Evolutionary conservation across 53 echinoderm and acorn worm genomes (phyloP).

Genomic region (Echinometra lucunter): DNA sequence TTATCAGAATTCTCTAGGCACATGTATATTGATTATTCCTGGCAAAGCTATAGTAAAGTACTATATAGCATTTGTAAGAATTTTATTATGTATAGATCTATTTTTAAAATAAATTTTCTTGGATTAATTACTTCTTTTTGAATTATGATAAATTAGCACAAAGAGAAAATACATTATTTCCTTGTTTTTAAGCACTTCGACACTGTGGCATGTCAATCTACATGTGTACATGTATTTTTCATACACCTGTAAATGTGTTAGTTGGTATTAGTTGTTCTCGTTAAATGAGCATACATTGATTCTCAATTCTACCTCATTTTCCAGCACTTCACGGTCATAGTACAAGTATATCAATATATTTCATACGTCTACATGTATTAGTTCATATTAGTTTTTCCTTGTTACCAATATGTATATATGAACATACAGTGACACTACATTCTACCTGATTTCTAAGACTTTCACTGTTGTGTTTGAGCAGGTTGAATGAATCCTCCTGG

Average conservation of each 20-base stretch:
- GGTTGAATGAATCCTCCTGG: constrained; percentile 81
- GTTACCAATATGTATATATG: neutral
- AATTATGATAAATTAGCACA: too few species aligned
- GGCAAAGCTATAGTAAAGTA: too few species aligned
- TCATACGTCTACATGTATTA: neutral
- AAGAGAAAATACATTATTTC: too few species aligned
- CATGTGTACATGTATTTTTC: neutral
- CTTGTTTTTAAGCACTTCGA: too few species aligned
- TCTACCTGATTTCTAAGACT: constrained; percentile 90
- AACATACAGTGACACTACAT: neutral
- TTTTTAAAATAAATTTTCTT: too few species aligned
- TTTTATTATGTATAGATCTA: too few species aligned
- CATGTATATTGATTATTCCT: too few species aligned
- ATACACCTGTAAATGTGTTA: too few species aligned
- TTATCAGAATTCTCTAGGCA: too few species aligned
- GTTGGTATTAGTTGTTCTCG: neutral
- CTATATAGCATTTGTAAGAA: too few species aligned
- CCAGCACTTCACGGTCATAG: constrained; percentile 78
- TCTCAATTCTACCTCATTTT: constrained; percentile 79
- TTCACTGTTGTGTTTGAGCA: constrained; percentile 85
- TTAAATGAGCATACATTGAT: neutral
- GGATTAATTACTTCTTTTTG: too few species aligned
- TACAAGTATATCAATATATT: constrained; percentile 41
- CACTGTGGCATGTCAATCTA: too few species aligned
- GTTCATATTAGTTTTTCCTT: constrained; percentile 10